Base-by-base conservation (phyloP, 2,113 vertebrate genomes). In the Hipposideros armiger region DNA sequence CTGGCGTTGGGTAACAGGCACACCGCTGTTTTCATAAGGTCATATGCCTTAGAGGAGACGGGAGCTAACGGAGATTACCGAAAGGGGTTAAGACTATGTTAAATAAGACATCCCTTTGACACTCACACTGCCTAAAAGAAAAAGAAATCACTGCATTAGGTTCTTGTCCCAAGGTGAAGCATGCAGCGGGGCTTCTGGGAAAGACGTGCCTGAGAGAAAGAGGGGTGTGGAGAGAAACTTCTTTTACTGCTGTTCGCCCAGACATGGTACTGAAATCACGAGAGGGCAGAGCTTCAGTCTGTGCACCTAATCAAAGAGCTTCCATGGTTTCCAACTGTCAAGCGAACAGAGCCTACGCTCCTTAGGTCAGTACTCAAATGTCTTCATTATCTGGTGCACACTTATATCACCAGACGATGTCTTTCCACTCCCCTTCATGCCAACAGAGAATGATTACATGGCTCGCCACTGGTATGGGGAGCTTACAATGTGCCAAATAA, bases 291-390 rank as follows among this genome's bases (percentile, higher is more conserved):
- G 10, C 24, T 76, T 24, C 16, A 2, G 40, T 67, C 76, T 84
- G 24, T 52, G 67, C 8, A 30, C 30, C 54, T 47, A 45, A 58
- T 70, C 32, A 45, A 52, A 94, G 74, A 8, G 64, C 7, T 74
- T 50, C 64, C 36, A 20, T 17, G 52, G 72, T 28, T 76, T 13
- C 22, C 42, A 66, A 11, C 15, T 58, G 69, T 60, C 36, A 83
- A 67, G 50, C 5, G 45, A 92, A 64, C 70, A 70, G 76, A 81
- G 85, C 42, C 52, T 26, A 58, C 56, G 60, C 24, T 15, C 67
- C 66, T 82, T 6, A 42, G 90, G 28, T 60, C 42, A 76, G 11
- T 67, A 83, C 62, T 76, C 83, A 95, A 89, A 95, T 30, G 73
- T 42, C n/a, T 76, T 91, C 66, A 52, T 54, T 52, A 81, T 14